Percentiles rank a stretch among this genome's conserved stretches.
Evolutionary conservation across 2,113 vertebrate species (phyloP).

Genomic region (Bombycilla garrulus): DNA sequence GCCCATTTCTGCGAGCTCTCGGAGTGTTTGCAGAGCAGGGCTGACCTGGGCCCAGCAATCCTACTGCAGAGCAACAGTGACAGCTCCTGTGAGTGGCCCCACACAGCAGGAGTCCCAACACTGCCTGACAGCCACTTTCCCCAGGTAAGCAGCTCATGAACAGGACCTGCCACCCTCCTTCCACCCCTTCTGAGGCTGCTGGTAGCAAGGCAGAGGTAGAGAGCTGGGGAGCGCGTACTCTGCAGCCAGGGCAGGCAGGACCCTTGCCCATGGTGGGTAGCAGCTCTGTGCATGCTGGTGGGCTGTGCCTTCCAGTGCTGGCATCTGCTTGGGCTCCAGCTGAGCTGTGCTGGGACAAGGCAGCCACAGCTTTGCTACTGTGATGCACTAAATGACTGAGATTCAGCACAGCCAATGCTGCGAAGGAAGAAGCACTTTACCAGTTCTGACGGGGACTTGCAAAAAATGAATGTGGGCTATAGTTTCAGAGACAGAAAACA

Average conservation of each 20-base stretch:
- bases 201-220: rapidly evolving
- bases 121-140: neutral
- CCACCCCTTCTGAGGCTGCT: neutral
- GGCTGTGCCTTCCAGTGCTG: neutral
- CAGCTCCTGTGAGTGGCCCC: neutral
- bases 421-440: neutral
- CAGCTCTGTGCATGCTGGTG: neutral
- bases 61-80: neutral
- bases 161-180: neutral
- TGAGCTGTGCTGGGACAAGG: neutral
- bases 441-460: neutral
- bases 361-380: neutral
- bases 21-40: neutral
- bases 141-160: neutral
- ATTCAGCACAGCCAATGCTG: neutral
- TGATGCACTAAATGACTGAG: neutral
- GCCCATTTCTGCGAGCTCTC: neutral
- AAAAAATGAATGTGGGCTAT: neutral
- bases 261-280: neutral
- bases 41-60: neutral
- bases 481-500: neutral
- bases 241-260: neutral
- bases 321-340: neutral
- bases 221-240: neutral
- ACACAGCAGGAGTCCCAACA: neutral